Percentiles rank a stretch among this genome's conserved stretches.
Conservation (phyloP, 2,113 vertebrate genomes). For the Chloropsis hardwickii region DNA sequence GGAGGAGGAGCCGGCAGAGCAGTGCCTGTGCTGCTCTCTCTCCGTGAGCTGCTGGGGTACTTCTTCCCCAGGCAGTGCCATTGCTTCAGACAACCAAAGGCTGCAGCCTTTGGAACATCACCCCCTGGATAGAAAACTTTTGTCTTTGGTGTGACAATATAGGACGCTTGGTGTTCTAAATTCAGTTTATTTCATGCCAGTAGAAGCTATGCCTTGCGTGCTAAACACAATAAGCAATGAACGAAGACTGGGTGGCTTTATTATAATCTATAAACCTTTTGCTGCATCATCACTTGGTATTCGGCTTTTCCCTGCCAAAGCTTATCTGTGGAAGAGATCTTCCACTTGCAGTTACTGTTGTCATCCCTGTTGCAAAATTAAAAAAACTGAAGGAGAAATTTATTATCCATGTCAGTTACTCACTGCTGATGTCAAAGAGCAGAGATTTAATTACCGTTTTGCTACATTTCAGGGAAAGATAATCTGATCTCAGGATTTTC, state of each 20-base stretch:
- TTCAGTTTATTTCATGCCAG: neutral
- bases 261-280: neutral
- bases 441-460: slow-evolving; percentile 43
- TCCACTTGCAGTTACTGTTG: neutral
- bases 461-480: neutral
- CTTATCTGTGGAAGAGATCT: slow-evolving; percentile 1
- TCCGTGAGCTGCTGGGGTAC: fast-evolving
- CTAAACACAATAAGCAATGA: neutral
- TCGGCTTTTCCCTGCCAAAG: slow-evolving; percentile 7
- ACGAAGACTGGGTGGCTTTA: neutral
- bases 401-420: neutral
- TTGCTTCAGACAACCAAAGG: neutral
- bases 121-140: neutral
- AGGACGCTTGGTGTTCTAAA: neutral
- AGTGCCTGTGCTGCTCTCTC: fast-evolving
- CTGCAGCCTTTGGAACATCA: neutral
- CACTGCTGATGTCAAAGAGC: neutral
- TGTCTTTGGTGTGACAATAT: neutral
- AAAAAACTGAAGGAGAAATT: neutral
- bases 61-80: neutral
- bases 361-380: neutral
- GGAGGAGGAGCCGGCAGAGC: neutral
- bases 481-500: slow-evolving; percentile 9
- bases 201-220: neutral
- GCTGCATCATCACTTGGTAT: neutral